Base-by-base conservation (phyloP, 2,113 vertebrate species). In the Ellobius talpinus region DNA sequence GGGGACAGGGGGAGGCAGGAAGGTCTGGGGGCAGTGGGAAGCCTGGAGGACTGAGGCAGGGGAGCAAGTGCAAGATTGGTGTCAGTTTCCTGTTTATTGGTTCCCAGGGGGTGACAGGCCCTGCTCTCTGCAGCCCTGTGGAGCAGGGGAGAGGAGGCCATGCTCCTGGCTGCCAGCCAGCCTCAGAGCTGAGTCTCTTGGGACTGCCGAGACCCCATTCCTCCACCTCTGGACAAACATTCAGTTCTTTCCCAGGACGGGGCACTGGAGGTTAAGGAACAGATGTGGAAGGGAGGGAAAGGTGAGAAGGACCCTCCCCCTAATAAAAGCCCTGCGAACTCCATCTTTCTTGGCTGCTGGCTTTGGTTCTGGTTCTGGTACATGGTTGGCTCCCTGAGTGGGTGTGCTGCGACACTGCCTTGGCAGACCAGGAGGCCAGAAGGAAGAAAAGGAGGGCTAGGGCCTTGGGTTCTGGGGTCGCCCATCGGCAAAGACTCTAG, bases 21-120 rank as follows among this genome's bases (percentile, higher is more conserved):
- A 74, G n/a, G 89, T 93, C 74, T 14, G 95, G 55, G 63, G 33
- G 66, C 79, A 90, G 65, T 12, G 31, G 81, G 87, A 78, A 65
- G 47, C 33, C 87, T 33, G 26, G 45, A 65, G 78, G n/a, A 7
- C 24, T 31, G 4, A 87, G 47, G 47, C 82, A 42, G 91, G 73
- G 92, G 90, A 96, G 89, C 96, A 68, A 96, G 86, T 36, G 58
- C 77, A 96, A 92, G 93, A 91, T 92, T 97, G 94, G 89, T 95
- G 92, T 97, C 97, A 96, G 92, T 91, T 97, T 97, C 97, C 98
- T 98, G 97, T 97, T 96, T 97, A 96, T 95, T 96, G 97, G 96
- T 97, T 97, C 98, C 97, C 97, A 97, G 84, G 95, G 92, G 95
- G 95, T 94, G 96, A 78, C 90, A 85, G 95, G 96, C 97, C 93